Evolutionary conservation across 1,140 invertebrate species (phyloP), one percentile per base, ranked within the genome.

Genomic region (Caenorhabditis tropicalis): DNA sequence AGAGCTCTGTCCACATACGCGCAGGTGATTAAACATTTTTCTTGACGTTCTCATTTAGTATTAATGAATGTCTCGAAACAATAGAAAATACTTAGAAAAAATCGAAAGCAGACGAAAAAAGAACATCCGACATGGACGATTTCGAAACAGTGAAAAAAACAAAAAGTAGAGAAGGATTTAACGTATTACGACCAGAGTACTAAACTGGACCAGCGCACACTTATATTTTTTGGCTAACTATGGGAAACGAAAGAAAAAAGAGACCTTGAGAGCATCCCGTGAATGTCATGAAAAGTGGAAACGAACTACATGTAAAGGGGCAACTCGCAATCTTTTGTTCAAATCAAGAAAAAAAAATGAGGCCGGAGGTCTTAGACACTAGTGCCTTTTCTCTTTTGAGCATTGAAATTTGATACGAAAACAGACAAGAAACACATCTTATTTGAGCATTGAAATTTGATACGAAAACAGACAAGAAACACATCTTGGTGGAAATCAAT

Each of bases 351-450:
- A 21, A 7, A 56, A 56, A 56, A n/a, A 7, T 19, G 53, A 51
- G 43, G 43, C 9, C 16, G 43, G 15, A 19, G n/a, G 48, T 51
- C 48, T 51, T 51, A 51, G 48, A 51, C 48, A 51, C 48, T 51
- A 51, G 15, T 51, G 48, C 2, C n/a, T 43, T n/a, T 24, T 24
- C 53, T 56, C 53, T 56, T 27, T 56, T 56, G 53, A 29, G 53
- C 53, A 56, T 56, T 33, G 58, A 65, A 65, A 65, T 65, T 65
- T 65, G 58, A 65, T 65, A 65, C 58, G 5, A 65, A 21, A 33
- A 29, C 27, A 7, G 3, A 58, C 21, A 27, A 29, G 15, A 65
- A 19, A 29, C 9, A 58, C n/a, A 16, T 24, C 53, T 56, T 24
- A 27, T 27, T 56, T 56, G 53, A 29, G 53, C 53, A 56, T 56